Conservation (phyloP, 2,888 invertebrate species). For the Amblyjoppa fuscipennis region DNA sequence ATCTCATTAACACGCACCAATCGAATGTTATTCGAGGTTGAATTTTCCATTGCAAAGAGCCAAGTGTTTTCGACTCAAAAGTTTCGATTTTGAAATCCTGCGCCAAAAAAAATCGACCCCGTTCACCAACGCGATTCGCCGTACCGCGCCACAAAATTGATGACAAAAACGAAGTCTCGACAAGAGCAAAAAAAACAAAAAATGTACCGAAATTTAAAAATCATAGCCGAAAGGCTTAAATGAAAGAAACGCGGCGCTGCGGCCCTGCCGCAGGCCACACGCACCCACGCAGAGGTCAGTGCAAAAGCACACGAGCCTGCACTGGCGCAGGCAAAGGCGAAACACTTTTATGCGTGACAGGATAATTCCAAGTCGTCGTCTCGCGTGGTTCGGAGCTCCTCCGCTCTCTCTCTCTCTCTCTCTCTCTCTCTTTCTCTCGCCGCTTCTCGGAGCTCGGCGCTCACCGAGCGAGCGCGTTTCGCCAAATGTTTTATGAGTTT, state of each 20-base stretch:
- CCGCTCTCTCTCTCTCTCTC: no score
- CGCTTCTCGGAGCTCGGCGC: slow-evolving; percentile 41
- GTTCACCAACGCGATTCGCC: no score
- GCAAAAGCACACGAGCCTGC: slow-evolving; percentile 29
- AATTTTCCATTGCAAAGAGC: no score
- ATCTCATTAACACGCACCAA: no score
- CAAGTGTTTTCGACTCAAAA: no score
- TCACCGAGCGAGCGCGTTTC: slow-evolving; percentile 62
- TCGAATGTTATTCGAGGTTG: no score
- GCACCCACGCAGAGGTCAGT: slow-evolving; percentile 52
- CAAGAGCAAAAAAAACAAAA: background rate
- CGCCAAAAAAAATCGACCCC: no score
- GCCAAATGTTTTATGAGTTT: slow-evolving; percentile 74
- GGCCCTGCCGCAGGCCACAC: slow-evolving; percentile 36
- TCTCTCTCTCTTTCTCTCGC: background rate
- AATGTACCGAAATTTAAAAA: background rate
- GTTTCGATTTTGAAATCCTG: no score
- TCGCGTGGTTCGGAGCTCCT: slow-evolving; percentile 69
- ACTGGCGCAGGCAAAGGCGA: slow-evolving; percentile 38
- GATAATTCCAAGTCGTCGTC: slow-evolving; percentile 79
- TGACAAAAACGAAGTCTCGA: no score
- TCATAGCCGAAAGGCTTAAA: background rate
- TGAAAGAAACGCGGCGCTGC: slow-evolving; percentile 26
- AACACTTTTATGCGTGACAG: slow-evolving; percentile 72
- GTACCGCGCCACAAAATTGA: no score